Base-by-base conservation (phyloP, 2,113 vertebrate species). In the Salvelinus fontinalis region DNA sequence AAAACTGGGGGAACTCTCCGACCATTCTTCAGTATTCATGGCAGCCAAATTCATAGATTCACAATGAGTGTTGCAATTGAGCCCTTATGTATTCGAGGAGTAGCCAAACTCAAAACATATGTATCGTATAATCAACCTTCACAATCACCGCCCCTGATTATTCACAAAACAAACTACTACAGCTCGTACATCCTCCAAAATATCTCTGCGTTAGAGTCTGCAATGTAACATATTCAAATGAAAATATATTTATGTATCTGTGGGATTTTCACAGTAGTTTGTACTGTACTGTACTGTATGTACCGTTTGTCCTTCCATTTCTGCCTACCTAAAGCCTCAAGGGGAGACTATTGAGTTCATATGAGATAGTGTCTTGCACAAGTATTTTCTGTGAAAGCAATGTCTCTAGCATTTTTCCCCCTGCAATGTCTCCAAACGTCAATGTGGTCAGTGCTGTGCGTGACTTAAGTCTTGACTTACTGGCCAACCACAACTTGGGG, bases 231-330 rank as follows among this genome's bases (percentile, higher is more conserved):
- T 90, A 91, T 91, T 91, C 90, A 91, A 92, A 93, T 92, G 90
- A 92, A 93, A 93, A 93, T 93, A 92, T 91, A 92, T 92, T 92
- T 89, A 92, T 92, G 91, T 92, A 91, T 91, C 90, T 91, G 89
- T 91, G 89, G 85, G 89, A 89, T 92, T 92, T 92, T 93, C 91
- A 93, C 91, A 93, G 91, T 91, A 91, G 86, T 90, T 89, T 92
- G 89, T 91, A 91, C 88, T 89, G 90, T 83, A 83, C 88, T 90
- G 89, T 92, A 92, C 90, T 90, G 9, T 44, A 44, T 44, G 39
- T 44, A 11, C 39, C 39, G 87, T 90, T 89, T 88, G 88, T 91
- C 89, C 88, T 83, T 91, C 87, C 90, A 86, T 82, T 87, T 87
- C 88, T 89, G 88, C 87, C 88, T 89, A 89, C 86, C 86, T 89